A percentile compares a stretch with the other conserved stretches of the same genome.
These are phyloP conservation scores for Cactoblastis cactorum DNA, from an alignment of 2,888 invertebrate genomes.

Conservation along the genomic window DNA sequence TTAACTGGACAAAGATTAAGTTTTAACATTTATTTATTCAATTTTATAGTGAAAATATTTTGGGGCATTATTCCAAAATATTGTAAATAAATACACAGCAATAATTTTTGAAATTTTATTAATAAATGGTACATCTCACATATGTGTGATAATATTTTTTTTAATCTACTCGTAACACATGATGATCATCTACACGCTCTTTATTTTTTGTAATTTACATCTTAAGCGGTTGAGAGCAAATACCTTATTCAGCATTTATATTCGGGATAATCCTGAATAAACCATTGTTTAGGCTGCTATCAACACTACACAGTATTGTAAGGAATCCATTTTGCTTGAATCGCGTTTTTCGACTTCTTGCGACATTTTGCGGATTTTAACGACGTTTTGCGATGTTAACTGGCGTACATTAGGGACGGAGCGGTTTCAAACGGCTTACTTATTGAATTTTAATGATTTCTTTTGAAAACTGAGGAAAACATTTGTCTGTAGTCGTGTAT, in stretches of 20 bases:
- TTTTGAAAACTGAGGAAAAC: not conserved
- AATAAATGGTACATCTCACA: too few species aligned
- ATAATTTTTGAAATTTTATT: too few species aligned
- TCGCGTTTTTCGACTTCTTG: conserved; percentile 3
- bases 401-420: not conserved
- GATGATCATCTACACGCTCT: not conserved
- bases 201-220: not conserved
- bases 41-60: too few species aligned
- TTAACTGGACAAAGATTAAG: too few species aligned
- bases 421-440: not conserved
- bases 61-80: too few species aligned
- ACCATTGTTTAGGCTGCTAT: conserved; percentile 11
- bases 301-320: conserved; percentile 10
- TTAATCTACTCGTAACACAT: too few species aligned
- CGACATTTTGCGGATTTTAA: not conserved
- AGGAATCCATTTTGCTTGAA: not conserved
- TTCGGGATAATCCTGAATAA: conserved; percentile 9
- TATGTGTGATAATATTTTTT: too few species aligned
- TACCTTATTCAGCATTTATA: conserved; percentile 8
- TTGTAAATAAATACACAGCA: too few species aligned
- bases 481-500: not conserved
- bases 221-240: conserved; percentile 5
- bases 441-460: conserved; percentile 13
- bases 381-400: not conserved
- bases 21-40: too few species aligned